A percentile compares a stretch with the other conserved stretches of the same genome.
Evolutionary conservation across 2,888 invertebrate species (phyloP).

Genomic region (Coelinius sp.): DNA sequence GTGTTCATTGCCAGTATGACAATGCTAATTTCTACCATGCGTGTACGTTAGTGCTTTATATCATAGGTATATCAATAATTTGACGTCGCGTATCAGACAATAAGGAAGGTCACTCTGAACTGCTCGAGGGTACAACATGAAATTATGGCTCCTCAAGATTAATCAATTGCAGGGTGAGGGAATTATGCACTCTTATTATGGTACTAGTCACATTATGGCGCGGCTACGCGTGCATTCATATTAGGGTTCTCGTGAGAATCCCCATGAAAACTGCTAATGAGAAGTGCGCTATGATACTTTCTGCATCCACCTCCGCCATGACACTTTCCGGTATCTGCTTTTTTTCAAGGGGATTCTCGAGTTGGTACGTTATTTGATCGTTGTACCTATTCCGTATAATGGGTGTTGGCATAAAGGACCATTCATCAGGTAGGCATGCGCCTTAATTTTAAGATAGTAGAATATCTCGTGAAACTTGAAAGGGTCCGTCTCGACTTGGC

Average conservation of each 20-base stretch:
- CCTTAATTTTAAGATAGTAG: slow-evolving; percentile 33
- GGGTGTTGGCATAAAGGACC: slow-evolving; percentile 43
- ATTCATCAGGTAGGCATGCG: slow-evolving; percentile 48
- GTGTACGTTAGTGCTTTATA: not conserved
- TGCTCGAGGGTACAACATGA: not conserved
- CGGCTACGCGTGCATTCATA: too few relatives aligned
- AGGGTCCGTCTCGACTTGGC: slow-evolving; percentile 29
- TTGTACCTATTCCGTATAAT: slow-evolving; percentile 35
- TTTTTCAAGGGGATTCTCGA: too few relatives aligned
- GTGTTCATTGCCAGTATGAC: slow-evolving; percentile 47
- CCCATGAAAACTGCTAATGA: too few relatives aligned
- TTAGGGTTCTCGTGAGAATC: too few relatives aligned
- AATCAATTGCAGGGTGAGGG: not conserved
- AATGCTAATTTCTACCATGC: slow-evolving; percentile 40
- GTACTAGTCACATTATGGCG: too few relatives aligned
- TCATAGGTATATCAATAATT: not conserved
- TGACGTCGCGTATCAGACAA: not conserved
- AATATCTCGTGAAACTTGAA: slow-evolving; percentile 43
- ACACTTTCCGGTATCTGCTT: too few relatives aligned
- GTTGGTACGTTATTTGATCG: not conserved
- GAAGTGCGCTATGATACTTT: too few relatives aligned
- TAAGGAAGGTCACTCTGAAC: not conserved
- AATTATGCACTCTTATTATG: too few relatives aligned
- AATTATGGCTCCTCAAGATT: not conserved
- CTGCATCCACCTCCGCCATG: too few relatives aligned